phyloP scores from a whole-genome alignment of 2,113 vertebrate genomes.

The Dipodomys ordii region DNA sequence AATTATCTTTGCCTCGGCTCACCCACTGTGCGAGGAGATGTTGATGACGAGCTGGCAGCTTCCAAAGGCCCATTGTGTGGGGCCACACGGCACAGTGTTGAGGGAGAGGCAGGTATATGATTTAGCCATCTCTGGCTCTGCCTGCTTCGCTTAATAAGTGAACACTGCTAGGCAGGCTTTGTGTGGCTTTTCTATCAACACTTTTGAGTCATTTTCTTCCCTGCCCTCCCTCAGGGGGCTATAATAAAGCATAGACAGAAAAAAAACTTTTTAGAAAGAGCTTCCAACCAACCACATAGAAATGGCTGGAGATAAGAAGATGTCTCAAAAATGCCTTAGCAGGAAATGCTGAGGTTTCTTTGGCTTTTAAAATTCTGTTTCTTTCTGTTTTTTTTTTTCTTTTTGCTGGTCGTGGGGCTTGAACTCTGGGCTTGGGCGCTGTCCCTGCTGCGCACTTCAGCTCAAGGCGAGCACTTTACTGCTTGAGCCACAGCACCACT shows the following conservation, averaged over 20 bases:
- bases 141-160: constrained; percentile 59
- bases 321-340: constrained; percentile 52
- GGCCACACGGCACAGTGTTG: background rate
- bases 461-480: too few relatives aligned
- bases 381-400: background rate
- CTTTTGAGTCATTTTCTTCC: constrained; percentile 47
- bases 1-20: constrained; percentile 75
- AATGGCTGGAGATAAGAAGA: constrained; percentile 42
- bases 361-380: constrained; percentile 26
- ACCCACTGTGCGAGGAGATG: constrained; percentile 49
- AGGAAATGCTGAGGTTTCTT: constrained; percentile 39
- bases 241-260: constrained; percentile 41
- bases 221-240: background rate
- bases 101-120: constrained; percentile 38
- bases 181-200: constrained; percentile 59
- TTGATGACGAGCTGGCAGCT: constrained; percentile 42
- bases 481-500: too few relatives aligned
- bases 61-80: constrained; percentile 53
- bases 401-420: too few relatives aligned
- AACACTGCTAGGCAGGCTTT: constrained; percentile 19
- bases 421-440: too few relatives aligned
- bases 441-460: too few relatives aligned
- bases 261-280: constrained; percentile 41
- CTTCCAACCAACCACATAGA: constrained; percentile 26
- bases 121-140: constrained; percentile 53